Conservation (phyloP, 2,797 vertebrate genomes). For the Oreochromis grahami region DNA sequence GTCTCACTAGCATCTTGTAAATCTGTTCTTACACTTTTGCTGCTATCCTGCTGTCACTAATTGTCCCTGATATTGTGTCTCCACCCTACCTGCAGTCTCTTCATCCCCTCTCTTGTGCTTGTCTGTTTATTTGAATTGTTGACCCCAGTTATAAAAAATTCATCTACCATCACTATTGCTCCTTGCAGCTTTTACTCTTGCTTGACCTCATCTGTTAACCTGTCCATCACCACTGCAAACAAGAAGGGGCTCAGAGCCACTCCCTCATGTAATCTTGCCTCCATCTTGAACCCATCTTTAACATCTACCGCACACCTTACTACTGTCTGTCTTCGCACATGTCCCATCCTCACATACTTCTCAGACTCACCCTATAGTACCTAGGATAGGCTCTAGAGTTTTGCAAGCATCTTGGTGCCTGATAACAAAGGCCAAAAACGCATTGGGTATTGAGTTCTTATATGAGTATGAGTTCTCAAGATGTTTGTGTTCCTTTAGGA, state of each 20-base stretch:
- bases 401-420: neutral
- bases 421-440: neutral
- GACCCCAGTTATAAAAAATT: neutral
- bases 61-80: neutral
- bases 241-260: neutral
- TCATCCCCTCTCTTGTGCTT: neutral
- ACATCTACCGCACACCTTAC: neutral
- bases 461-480: neutral
- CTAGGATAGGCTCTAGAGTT: neutral
- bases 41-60: neutral
- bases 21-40: too few species aligned
- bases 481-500: constrained; percentile 28
- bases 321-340: neutral
- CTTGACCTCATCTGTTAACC: neutral
- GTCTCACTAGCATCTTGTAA: too few species aligned
- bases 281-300: neutral
- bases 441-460: neutral
- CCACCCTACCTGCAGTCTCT: neutral
- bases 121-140: neutral
- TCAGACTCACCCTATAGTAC: neutral
- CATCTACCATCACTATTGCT: neutral
- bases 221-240: neutral
- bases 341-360: neutral
- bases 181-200: neutral
- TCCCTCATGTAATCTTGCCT: neutral